These are phyloP conservation scores for Drosophila koepferae DNA, from an alignment of 2,888 invertebrate genomes.

Conservation along the genomic window DNA sequence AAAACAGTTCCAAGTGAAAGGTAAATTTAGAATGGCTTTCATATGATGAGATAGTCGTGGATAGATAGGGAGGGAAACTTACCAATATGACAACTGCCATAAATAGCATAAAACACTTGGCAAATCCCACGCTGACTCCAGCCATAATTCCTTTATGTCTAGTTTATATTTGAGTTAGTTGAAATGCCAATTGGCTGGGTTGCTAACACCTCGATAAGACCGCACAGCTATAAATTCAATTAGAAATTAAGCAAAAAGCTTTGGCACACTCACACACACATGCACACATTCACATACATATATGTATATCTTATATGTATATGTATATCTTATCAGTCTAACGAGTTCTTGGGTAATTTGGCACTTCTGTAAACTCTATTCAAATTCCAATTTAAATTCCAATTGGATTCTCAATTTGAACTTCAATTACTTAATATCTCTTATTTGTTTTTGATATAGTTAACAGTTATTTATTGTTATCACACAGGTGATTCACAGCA, in stretches of 20 bases:
- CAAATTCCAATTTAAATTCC: constrained; percentile 7
- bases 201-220: constrained; percentile 55
- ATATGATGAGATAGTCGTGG: not conserved
- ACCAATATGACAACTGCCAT: constrained; percentile 83
- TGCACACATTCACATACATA: not conserved
- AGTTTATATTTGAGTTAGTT: not conserved
- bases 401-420: constrained; percentile 17
- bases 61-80: constrained; percentile 42
- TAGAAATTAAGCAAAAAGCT: constrained; percentile 51
- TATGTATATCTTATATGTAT: too few relatives aligned
- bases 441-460: constrained; percentile 13
- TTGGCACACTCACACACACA: not conserved
- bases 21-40: not conserved
- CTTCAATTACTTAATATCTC: constrained; percentile 21
- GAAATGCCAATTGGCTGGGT: constrained; percentile 20
- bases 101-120: constrained; percentile 83
- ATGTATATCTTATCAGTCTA: constrained; percentile 70
- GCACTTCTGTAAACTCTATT: constrained; percentile 21
- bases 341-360: constrained; percentile 59
- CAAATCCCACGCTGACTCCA: constrained; percentile 78
- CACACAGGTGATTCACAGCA: constrained; percentile 57
- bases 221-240: constrained; percentile 63
- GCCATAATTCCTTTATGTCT: constrained; percentile 63
- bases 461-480: constrained; percentile 14
- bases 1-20: not conserved